These are phyloP conservation scores for Prenolepis imparis DNA, from an alignment of 2,888 invertebrate species.

Conservation along the genomic window DNA sequence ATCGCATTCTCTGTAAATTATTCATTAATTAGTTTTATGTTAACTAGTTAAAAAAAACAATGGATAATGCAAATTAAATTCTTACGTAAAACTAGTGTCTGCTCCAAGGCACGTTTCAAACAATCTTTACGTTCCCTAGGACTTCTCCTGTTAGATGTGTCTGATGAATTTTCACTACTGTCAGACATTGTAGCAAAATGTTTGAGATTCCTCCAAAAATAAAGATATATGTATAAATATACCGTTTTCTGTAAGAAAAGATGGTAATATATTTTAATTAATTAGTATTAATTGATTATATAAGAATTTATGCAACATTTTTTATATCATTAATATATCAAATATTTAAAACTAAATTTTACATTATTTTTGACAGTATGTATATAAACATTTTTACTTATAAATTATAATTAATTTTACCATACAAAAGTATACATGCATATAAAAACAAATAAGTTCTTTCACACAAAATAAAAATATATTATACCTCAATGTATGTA, in stretches of 20 bases:
- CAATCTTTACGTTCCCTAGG: constrained; percentile 75
- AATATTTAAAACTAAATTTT: background rate
- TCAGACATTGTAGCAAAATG: background rate
- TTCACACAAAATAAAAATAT: background rate
- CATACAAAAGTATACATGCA: background rate
- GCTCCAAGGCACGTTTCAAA: constrained; percentile 69
- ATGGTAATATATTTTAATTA: background rate
- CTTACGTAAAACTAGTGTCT: constrained; percentile 76
- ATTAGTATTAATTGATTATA: background rate
- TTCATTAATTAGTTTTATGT: background rate
- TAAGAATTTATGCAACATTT: background rate
- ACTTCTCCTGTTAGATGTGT: constrained; percentile 51
- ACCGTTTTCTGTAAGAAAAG: background rate
- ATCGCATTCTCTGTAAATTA: constrained; percentile 77
- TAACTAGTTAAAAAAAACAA: background rate
- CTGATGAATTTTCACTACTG: background rate
- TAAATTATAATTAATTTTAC: no score
- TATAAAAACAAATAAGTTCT: background rate
- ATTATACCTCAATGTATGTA: no score
- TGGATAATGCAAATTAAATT: constrained; percentile 26
- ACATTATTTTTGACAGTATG: no score
- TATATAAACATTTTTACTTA: no score
- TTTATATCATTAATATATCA: background rate
- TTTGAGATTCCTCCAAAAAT: background rate
- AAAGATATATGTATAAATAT: background rate